Base-by-base conservation (phyloP, 2,888 invertebrate species). In the Leptopilina syphax region DNA sequence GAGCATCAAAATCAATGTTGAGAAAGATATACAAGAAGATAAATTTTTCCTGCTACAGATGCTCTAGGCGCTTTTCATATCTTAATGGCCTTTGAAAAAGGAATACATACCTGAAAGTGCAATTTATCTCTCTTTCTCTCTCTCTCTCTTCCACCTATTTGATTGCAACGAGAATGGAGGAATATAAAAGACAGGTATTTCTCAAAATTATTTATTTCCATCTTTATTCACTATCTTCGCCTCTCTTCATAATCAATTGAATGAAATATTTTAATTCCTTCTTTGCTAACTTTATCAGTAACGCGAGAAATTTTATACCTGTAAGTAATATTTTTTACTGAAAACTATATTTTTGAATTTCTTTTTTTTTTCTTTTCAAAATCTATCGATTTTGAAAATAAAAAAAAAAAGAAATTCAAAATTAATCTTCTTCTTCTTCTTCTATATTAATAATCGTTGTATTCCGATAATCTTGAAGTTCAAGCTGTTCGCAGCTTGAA, bases 1-100 rank as follows among this genome's bases (percentile, higher is more conserved):
- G 70, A 27, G n/a, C 27, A 57, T 57, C 34, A 12, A 54, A 57
- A 70, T 70, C 70, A 54, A 54, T 70, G 34, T 13, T 70, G 70
- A 54, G 70, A 54, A 9, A 50, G 27, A 50, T 10, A 50, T 68
- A 50, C 47, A 18, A 50, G 50, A 68, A 68, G 67, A 47, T 12
- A 13, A 50, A 47, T 24, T 68, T 68, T 68, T 68, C 24, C 50
- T 24, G 50, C 47, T 50, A 50, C 27, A 50, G 12, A 47, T 68
- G 18, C 65, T 34, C 65, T 9, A 34, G 41, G 65, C 65, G 41
- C 65, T 65, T 65, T 65, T 65, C 65, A 65, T 65, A 65, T 65
- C 65, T 65, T 50, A 70, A 54, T 70, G 13, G 70, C 54, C 13
- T 13, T 13, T 8, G 70, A 8, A 70, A 54, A 70, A 24, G 3